Evolutionary conservation across 2,888 invertebrate species (phyloP), one percentile per base, ranked within the genome.

Genomic region (Allygus modestus): DNA sequence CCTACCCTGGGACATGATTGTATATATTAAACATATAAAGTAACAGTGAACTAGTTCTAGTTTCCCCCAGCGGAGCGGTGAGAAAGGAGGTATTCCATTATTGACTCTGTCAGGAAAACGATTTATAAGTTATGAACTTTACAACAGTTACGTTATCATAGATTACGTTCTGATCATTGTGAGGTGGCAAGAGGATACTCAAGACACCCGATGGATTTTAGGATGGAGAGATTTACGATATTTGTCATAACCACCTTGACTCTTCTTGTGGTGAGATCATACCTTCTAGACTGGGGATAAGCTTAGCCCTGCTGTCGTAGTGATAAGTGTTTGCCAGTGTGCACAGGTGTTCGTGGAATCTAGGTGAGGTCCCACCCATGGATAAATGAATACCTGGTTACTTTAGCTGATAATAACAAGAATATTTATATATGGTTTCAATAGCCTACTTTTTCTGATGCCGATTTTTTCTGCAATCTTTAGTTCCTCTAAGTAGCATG

Each of bases 211-310:
- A 5, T 28, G 15, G 65, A 65, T 65, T 65, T 65, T 77, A 77
- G 46, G 75, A 77, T 77, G 75, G 46, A 37, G 28, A 77, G 46
- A 77, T 28, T 46, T 28, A 43, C 41, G 28, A 77, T 77, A 5
- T 28, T 28, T 77, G 43, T 28, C 75, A 77, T 77, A 37, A 46
- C 43, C 75, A 28, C 41, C 46, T 77, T 77, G 75, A 46, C 75
- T 15, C 41, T 77, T 5, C 46, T 77, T 26, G 75, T 77, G 75
- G 75, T 77, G 46, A 77, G 75, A 77, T 65, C 11, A 4, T 0
- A 4, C 20, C 31, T 54, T 20, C 1, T 54, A 51, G n/a, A 4
- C 58, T 9, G 28, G 12, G 28, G 65, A 65, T 65, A 65, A 65
- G 65, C 65, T 65, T 20, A 65, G 28, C 65, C 65, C 58, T 20